These are phyloP conservation scores for Hirtodrosophila trivittata DNA, from an alignment of 2,888 invertebrate genomes.

Conservation along the genomic window DNA sequence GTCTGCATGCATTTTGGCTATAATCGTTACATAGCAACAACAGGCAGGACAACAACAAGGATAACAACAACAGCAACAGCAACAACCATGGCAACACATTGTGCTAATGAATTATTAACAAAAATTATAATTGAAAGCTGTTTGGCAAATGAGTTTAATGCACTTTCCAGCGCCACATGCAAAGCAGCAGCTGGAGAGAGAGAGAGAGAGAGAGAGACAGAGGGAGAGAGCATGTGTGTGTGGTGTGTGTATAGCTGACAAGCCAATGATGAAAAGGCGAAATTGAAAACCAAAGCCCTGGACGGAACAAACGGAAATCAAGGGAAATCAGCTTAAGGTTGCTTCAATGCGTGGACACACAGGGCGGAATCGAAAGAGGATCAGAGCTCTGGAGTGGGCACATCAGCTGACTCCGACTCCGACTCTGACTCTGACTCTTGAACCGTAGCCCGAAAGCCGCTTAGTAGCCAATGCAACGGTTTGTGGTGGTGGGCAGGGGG, in stretches of 20 bases:
- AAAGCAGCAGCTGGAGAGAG: slow-evolving; percentile 10
- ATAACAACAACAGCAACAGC: slow-evolving; percentile 23
- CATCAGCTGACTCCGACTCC: slow-evolving; percentile 20
- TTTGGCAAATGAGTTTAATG: slow-evolving; percentile 77
- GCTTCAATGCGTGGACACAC: background rate
- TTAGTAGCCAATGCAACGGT: slow-evolving; percentile 51
- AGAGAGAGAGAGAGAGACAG: too few relatives aligned
- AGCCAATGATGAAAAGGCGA: slow-evolving; percentile 40
- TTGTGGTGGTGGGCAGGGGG: background rate
- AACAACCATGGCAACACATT: slow-evolving; percentile 63
- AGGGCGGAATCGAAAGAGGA: background rate
- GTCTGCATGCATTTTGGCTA: slow-evolving; percentile 53
- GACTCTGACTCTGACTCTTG: too few relatives aligned
- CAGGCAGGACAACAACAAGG: slow-evolving; percentile 10
- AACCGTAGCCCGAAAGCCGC: slow-evolving; percentile 61
- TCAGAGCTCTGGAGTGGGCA: background rate
- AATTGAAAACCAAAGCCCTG: slow-evolving; percentile 41
- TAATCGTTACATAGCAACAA: slow-evolving; percentile 34
- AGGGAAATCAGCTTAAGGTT: slow-evolving; percentile 70
- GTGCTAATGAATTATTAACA: slow-evolving; percentile 81
- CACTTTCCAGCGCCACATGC: slow-evolving; percentile 40
- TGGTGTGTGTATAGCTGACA: slow-evolving; percentile 18
- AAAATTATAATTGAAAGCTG: slow-evolving; percentile 83
- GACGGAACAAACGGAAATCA: slow-evolving; percentile 50
- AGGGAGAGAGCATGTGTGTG: slow-evolving; percentile 1